Evolutionary conservation across 2,888 invertebrate genomes (phyloP).

Genomic region (Amblyjoppa fuscipennis): DNA sequence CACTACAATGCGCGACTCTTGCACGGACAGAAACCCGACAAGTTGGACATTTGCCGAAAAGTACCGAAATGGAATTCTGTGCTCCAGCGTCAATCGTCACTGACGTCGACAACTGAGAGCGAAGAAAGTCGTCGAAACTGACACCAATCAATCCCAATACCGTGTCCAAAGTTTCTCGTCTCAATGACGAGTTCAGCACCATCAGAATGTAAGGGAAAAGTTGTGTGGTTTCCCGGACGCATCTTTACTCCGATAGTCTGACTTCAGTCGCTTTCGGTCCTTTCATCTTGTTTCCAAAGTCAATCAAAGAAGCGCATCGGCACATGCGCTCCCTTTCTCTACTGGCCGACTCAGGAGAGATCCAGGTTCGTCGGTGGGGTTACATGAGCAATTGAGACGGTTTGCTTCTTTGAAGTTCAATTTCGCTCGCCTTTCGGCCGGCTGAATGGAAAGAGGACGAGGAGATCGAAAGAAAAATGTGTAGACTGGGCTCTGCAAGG

Average conservation of each 20-base stretch:
- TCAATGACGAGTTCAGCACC: background rate
- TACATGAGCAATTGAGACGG: constrained; percentile 39
- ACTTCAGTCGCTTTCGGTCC: background rate
- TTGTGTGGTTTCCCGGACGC: background rate
- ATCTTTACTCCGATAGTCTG: background rate
- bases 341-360: background rate
- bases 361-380: background rate
- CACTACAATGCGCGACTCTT: background rate
- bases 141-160: background rate
- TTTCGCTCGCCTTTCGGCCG: constrained; percentile 14
- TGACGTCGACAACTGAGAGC: background rate
- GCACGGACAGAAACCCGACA: background rate
- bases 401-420: constrained; percentile 55
- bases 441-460: background rate
- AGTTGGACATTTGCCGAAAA: background rate
- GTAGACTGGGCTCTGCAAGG: constrained; percentile 10
- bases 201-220: background rate
- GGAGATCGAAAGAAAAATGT: constrained; percentile 5
- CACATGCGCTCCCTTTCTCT: background rate
- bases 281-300: background rate
- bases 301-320: background rate
- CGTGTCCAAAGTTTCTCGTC: background rate
- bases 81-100: no score
- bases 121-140: background rate
- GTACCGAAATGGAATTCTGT: background rate